Percentiles rank a stretch among this genome's conserved stretches.
Evolutionary conservation across 2,797 vertebrate genomes (phyloP).

Genomic region (Protonibea diacanthus): DNA sequence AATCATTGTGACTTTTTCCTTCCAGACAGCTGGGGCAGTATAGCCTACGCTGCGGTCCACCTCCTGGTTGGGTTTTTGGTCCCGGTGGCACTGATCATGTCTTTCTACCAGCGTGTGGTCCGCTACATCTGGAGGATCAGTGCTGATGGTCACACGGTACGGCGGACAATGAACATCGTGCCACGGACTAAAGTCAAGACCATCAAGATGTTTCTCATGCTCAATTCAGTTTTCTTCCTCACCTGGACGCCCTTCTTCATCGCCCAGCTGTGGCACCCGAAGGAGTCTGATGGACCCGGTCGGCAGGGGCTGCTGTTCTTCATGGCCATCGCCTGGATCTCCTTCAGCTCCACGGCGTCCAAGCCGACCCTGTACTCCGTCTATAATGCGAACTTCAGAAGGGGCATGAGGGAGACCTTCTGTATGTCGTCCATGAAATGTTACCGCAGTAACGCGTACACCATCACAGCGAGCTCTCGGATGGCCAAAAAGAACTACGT

Average conservation of each 20-base stretch:
- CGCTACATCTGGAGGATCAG: constrained; percentile 96
- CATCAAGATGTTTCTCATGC: constrained; percentile 96
- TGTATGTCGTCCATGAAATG: constrained; percentile 99
- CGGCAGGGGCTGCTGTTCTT: constrained; percentile 89
- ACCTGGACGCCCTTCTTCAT: constrained; percentile 94
- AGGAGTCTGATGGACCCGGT: constrained; percentile 73
- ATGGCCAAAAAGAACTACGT: constrained; percentile 97
- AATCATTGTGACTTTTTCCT: constrained; percentile 92
- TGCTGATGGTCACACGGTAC: constrained; percentile 89
- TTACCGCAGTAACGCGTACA: constrained; percentile 97
- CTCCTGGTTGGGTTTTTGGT: constrained; percentile 89
- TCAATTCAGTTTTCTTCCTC: constrained; percentile 91
- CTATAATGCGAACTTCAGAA: constrained; percentile 93
- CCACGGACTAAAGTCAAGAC: constrained; percentile 98
- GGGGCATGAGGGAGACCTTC: constrained; percentile 95
- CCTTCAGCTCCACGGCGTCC: constrained; percentile 93
- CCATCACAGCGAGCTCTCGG: constrained; percentile 95
- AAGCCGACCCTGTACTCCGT: constrained; percentile 92
- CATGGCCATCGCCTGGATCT: constrained; percentile 87
- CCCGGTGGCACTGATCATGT: constrained; percentile 86
- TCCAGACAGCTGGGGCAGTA: constrained; percentile 87
- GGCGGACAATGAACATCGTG: constrained; percentile 94
- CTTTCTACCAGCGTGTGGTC: constrained; percentile 93
- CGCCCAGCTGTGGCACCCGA: constrained; percentile 92
- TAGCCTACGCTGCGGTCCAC: constrained; percentile 84